These are phyloP conservation scores for Pitangus sulphuratus DNA, from an alignment of 2,797 vertebrate species.

Conservation along the genomic window DNA sequence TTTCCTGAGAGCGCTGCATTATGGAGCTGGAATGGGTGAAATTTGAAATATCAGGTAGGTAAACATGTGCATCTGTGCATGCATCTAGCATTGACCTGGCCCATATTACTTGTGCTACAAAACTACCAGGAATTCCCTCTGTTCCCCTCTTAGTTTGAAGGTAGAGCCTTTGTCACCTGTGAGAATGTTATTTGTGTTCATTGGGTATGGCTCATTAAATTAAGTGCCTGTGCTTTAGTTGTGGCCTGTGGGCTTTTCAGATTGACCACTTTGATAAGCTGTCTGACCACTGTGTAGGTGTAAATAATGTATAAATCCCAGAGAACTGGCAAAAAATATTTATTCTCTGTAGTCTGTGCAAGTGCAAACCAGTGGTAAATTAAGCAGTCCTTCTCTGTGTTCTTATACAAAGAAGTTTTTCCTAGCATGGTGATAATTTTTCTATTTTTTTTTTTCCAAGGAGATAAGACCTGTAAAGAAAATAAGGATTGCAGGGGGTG, in stretches of 20 bases:
- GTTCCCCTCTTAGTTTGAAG: neutral
- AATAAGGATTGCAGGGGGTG: neutral
- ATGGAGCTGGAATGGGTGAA: slow-evolving; percentile 58
- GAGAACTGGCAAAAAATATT: neutral
- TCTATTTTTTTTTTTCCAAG: neutral
- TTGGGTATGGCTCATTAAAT: neutral
- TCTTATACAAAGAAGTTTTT: neutral
- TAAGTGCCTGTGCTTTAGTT: neutral
- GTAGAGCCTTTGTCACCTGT: neutral
- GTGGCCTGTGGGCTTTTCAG: neutral
- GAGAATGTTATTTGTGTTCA: neutral
- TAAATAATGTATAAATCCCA: neutral
- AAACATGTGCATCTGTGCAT: slow-evolving; percentile 66
- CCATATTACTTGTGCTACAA: slow-evolving; percentile 26
- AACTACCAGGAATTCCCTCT: neutral
- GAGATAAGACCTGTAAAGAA: neutral
- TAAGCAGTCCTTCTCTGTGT: neutral
- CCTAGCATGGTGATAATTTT: neutral
- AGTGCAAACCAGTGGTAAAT: neutral
- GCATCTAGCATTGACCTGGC: slow-evolving; percentile 65
- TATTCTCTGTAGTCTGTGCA: neutral
- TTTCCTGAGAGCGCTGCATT: slow-evolving; percentile 26
- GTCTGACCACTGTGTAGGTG: neutral
- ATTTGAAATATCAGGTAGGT: slow-evolving; percentile 70
- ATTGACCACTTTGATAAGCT: neutral